Evolutionary conservation across 2,888 invertebrate genomes (phyloP).

Genomic region (Rapana venosa): DNA sequence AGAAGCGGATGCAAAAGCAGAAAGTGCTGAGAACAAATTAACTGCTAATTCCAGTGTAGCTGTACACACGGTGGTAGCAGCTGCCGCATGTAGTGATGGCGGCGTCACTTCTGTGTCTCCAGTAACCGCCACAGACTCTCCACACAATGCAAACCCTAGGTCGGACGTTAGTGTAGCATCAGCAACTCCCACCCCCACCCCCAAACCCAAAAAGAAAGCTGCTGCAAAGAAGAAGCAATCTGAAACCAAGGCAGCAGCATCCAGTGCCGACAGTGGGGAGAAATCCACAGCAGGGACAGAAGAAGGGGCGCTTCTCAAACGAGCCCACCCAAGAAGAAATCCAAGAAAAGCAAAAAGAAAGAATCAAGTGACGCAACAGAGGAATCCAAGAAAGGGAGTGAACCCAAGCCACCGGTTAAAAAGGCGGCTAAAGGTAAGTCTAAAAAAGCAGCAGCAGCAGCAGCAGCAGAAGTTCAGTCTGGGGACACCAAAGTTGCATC

Average conservation of each 20-base stretch:
- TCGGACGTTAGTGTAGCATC: background rate
- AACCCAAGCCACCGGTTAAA: background rate
- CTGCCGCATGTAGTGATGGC: background rate
- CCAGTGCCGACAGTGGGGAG: background rate
- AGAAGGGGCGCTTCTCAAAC: background rate
- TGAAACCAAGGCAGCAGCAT: slow-evolving; percentile 4
- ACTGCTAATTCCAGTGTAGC: background rate
- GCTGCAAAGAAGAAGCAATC: slow-evolving; percentile 28
- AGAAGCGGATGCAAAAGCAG: slow-evolving; percentile 34
- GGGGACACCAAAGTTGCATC: background rate
- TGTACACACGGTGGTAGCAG: background rate
- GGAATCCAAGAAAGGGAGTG: too few relatives aligned
- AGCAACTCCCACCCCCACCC: background rate
- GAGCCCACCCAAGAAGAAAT: slow-evolving; percentile 1
- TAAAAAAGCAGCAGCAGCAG: background rate
- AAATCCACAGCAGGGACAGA: background rate
- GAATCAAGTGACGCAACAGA: slow-evolving; percentile 5
- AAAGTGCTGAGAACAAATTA: background rate
- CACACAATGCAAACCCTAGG: background rate
- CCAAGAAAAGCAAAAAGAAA: slow-evolving; percentile 37
- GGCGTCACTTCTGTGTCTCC: background rate
- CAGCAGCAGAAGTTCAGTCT: background rate
- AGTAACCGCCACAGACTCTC: slow-evolving; percentile 1
- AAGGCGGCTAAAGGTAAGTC: background rate
- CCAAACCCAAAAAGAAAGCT: slow-evolving; percentile 24